These are phyloP conservation scores for Caenorhabditis virilis DNA, from an alignment of 2,888 invertebrate species.

Conservation along the genomic window DNA sequence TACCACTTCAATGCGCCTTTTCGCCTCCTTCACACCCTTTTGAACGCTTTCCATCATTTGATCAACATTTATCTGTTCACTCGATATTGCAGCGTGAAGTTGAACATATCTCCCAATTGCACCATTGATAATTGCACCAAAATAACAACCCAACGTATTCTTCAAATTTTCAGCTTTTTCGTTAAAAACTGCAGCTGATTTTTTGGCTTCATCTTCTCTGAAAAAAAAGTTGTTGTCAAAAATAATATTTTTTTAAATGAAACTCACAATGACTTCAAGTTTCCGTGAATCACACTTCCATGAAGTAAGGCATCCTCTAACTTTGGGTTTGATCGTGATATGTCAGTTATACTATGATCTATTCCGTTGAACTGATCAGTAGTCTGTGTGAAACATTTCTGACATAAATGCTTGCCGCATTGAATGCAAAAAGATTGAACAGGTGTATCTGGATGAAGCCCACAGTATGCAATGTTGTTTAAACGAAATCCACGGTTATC, in stretches of 20 bases:
- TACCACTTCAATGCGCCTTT: background rate
- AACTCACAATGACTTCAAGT: background rate
- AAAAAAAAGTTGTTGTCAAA: background rate
- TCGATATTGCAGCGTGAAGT: background rate
- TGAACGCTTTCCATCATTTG: background rate
- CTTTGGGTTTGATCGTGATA: background rate
- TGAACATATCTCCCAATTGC: background rate
- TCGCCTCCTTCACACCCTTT: background rate
- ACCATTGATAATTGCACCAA: background rate
- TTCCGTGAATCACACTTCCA: background rate
- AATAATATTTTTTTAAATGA: background rate
- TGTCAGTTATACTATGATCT: background rate
- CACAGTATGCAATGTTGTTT: slow-evolving; percentile 3
- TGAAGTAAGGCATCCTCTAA: slow-evolving; percentile 1
- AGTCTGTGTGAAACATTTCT: background rate
- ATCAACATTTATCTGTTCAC: background rate
- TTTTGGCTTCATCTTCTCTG: background rate
- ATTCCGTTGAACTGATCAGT: background rate
- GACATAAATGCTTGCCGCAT: slow-evolving; percentile 3
- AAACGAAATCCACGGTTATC: background rate
- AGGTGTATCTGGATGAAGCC: background rate
- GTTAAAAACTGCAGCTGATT: too few species aligned
- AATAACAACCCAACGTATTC: slow-evolving; percentile 1
- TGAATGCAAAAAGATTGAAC: background rate
- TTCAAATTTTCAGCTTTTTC: background rate